Percentiles rank a stretch among this genome's conserved stretches.
Evolutionary conservation across 1,140 invertebrate genomes (phyloP).

Genomic region (Microvelia longipes): DNA sequence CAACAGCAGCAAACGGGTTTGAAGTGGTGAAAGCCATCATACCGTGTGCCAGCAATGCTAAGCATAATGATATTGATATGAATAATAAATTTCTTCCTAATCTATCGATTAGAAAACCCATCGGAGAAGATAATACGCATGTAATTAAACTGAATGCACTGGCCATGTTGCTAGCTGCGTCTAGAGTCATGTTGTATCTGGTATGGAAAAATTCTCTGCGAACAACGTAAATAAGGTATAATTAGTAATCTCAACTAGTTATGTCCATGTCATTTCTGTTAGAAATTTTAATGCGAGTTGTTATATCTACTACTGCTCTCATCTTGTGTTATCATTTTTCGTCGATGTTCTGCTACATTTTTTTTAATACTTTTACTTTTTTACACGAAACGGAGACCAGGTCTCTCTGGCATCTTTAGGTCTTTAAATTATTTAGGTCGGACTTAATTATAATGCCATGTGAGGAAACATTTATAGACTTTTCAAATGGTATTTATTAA

Average conservation of each 20-base stretch:
- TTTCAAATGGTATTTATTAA: no score
- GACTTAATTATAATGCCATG: no score
- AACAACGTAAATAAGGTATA: neutral
- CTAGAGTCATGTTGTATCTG: neutral
- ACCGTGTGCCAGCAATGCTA: neutral
- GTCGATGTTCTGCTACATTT: no score
- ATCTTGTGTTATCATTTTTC: no score
- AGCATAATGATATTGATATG: neutral
- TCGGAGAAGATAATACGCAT: neutral
- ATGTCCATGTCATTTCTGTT: no score
- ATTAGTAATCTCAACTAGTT: no score
- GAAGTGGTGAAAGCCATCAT: neutral
- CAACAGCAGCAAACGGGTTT: neutral
- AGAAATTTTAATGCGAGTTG: no score
- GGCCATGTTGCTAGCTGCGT: neutral
- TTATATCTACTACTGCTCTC: no score
- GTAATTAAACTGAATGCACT: neutral
- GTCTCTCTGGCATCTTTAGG: no score
- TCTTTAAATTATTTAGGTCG: no score
- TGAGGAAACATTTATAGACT: no score
- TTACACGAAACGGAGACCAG: neutral
- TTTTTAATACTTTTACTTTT: neutral
- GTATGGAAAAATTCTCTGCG: neutral
- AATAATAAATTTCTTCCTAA: neutral
- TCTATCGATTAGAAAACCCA: neutral